Base-by-base conservation (phyloP, 1,140 invertebrate species). In the Lordiphosa collinella region DNA sequence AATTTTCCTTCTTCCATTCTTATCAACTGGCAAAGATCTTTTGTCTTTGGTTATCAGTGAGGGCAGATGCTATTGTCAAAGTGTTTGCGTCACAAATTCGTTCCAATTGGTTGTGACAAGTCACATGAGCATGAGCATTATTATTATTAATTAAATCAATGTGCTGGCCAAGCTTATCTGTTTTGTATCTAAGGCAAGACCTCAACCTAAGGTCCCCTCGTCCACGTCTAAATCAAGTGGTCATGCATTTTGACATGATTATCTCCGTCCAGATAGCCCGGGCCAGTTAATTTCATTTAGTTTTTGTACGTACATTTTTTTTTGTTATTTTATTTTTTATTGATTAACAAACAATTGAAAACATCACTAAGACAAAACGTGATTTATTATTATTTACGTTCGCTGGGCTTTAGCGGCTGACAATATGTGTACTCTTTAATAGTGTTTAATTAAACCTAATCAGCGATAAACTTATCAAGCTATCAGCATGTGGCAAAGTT, bases 401-500 rank as follows among this genome's bases (percentile, higher is more conserved):
- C 7, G 6, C 18, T 18, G 35, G 35, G 13, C 25, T n/a, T 69
- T 52, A 31, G 55, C 25, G 40, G 65, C 71, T 82, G 76, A 82
- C 78, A 82, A 72, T 82, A 56, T 73, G 66, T 63, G 48, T 70
- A 75, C 63, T 72, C 53, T 66, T 84, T 84, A 84, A 85, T 84
- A 64, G 73, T 73, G 78, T 84, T 84, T 84, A 84, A 84, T 84
- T 84, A 84, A 84, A 78, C 47, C 68, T 74, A 84, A 84, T 84
- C 78, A 82, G 73, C 63, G 76, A 82, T 82, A 82, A 64, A 35
- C 32, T 40, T 11, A 80, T 76, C 54, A 35, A 59, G 49, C 55
- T 82, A 84, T 82, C 75, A 82, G 76, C 76, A 74, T 52, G 65
- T 67, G 65, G 53, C 61, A 62, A 69, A 55, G 52, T 55, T 60